Conservation (phyloP, 2,888 invertebrate species). For the Monoplex corrugatus region DNA sequence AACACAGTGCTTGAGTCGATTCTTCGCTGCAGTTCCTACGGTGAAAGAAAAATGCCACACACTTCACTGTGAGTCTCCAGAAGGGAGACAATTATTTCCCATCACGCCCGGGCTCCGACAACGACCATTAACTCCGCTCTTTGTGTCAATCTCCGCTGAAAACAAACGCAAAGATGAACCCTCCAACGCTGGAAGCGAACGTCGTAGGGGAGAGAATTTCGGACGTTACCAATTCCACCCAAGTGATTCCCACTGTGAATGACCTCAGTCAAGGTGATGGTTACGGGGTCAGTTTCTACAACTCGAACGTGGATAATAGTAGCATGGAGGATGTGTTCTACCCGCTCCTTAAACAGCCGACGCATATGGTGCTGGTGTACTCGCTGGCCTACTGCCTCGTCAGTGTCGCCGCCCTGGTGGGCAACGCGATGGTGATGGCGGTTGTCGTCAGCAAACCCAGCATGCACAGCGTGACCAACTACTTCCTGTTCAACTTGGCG, state of each 20-base stretch:
- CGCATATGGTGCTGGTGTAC: constrained; percentile 74
- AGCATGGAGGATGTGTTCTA: constrained; percentile 45
- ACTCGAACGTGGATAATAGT: not conserved
- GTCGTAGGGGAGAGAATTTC: not conserved
- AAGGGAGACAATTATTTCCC: too few relatives aligned
- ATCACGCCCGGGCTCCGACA: too few relatives aligned
- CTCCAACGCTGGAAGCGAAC: not conserved
- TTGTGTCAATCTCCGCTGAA: not conserved
- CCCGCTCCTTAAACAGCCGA: constrained; percentile 63
- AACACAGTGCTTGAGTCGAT: too few relatives aligned
- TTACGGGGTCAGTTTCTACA: not conserved
- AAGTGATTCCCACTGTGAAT: not conserved
- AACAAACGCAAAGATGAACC: not conserved
- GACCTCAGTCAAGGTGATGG: not conserved
- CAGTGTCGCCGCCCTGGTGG: constrained; percentile 79
- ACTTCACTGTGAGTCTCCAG: too few relatives aligned
- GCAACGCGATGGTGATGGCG: constrained; percentile 80
- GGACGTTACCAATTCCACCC: not conserved
- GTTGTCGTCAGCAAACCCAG: constrained; percentile 78
- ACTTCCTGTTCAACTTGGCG: constrained; percentile 77
- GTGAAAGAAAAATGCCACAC: too few relatives aligned
- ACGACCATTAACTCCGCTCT: too few relatives aligned
- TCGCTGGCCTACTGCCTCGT: constrained; percentile 78
- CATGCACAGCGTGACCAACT: constrained; percentile 81
- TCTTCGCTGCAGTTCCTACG: too few relatives aligned